phyloP scores from a whole-genome alignment of 1,140 invertebrate species.

The Microplitis mediator region DNA sequence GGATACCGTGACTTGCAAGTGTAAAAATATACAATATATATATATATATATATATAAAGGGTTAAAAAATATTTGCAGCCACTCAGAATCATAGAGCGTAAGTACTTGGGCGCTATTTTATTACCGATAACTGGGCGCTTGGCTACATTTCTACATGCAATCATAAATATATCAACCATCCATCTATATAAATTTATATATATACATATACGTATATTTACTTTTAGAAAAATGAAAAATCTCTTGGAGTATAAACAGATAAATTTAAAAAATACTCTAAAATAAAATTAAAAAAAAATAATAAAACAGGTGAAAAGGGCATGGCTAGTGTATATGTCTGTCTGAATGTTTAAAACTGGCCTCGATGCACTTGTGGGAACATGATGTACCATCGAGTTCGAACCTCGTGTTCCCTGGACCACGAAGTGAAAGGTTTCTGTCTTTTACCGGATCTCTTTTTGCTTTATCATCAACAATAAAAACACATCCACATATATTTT shows the following conservation, averaged over 20 bases:
- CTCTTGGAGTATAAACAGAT: no score
- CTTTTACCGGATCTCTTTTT: constrained; percentile 17
- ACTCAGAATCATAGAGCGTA: neutral
- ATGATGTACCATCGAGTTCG: constrained; percentile 6
- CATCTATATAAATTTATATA: constrained; percentile 28
- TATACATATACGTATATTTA: neutral
- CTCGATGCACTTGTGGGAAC: constrained; percentile 30
- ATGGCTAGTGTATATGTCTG: neutral
- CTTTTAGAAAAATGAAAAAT: no score
- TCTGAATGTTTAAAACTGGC: neutral
- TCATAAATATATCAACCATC: constrained; percentile 32
- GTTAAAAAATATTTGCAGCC: constrained; percentile 13
- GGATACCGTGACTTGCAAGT: constrained; percentile 45
- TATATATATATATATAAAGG: constrained; percentile 22
- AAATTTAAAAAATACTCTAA: neutral
- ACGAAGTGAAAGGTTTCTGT: constrained; percentile 30
- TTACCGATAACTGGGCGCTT: constrained; percentile 53
- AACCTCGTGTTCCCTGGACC: constrained; percentile 27
- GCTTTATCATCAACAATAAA: constrained; percentile 7
- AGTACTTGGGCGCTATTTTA: constrained; percentile 49
- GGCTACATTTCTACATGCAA: constrained; percentile 16
- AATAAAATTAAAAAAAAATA: constrained; percentile 11
- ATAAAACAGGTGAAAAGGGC: constrained; percentile 19
- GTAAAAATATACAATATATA: constrained; percentile 31
- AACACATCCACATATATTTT: neutral